Base-by-base conservation (phyloP, 1,140 invertebrate genomes). In the Neodiprion fabricii region DNA sequence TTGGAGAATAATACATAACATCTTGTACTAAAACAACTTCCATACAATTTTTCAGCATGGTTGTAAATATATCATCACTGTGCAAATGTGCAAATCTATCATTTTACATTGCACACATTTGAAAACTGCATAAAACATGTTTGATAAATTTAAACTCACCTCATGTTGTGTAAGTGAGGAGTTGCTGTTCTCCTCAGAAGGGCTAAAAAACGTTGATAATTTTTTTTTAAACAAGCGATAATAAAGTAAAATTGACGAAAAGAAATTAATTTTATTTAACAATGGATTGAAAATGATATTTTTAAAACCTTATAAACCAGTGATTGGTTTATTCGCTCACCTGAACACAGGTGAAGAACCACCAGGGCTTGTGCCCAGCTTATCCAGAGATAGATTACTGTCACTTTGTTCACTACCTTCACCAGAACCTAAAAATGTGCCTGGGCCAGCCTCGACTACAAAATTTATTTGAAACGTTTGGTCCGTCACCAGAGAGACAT, bases 401-500 rank as follows among this genome's bases (percentile, higher is more conserved):
- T 80, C 71, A 17, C 72, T 76, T 40, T 67, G 28, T 67, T 68
- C 72, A 68, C 23, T 68, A 67, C 47, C 72, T 28, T 73, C 72
- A 67, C 14, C 14, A 47, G 67, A 23, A 23, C 23, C 14, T 21
- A 48, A 12, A 12, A 40, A 73, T 14, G 72, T n/a, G 12, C 61
- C 87, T 23, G 85, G 90, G 71, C 91, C 91, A 49, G 93, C 91
- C 17, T 92, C 92, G 40, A 94, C 93, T 77, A 95, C 92, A 80
- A 94, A 94, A 84, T 95, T 93, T 78, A 95, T 93, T 80, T 92
- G 92, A 78, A 92, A 89, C 28, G 89, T 90, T 23, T 91, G 91
- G 82, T 93, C 93, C 79, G 92, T 90, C 74, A 93, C 92, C 79
- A 93, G 91, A 75, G 93, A 92, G 71, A 95, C 93, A 69, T 89